These are phyloP conservation scores for Littorina saxatilis DNA, from an alignment of 1,140 invertebrate species.

Conservation along the genomic window DNA sequence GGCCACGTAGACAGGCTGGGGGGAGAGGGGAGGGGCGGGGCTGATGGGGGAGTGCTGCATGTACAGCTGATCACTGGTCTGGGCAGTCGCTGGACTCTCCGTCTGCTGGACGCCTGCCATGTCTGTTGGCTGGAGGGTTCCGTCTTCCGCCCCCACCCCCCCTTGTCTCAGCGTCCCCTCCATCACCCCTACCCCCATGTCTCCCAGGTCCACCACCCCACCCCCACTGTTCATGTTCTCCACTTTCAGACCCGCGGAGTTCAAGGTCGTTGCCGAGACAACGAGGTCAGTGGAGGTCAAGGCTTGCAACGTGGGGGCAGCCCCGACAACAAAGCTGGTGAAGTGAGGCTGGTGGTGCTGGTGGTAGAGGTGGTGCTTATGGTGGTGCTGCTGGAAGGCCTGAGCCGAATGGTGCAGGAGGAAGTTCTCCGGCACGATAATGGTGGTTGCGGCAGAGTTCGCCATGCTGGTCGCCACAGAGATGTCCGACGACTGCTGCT, in stretches of 20 bases:
- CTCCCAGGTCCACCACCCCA: conserved; percentile 29
- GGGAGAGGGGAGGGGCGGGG: conserved; percentile 35
- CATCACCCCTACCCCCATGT: conserved; percentile 26
- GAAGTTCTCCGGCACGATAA: conserved; percentile 30
- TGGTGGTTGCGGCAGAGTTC: conserved; percentile 16
- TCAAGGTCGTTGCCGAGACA: conserved; percentile 16
- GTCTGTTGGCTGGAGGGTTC: conserved; percentile 19
- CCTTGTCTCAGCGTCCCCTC: conserved; percentile 10
- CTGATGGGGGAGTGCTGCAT: conserved; percentile 50
- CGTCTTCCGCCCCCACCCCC: background rate
- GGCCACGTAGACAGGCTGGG: conserved; percentile 21
- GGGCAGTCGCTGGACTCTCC: background rate
- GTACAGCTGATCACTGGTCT: conserved; percentile 32
- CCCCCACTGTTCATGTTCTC: conserved; percentile 15
- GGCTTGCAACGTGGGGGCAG: conserved; percentile 22
- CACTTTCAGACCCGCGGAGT: conserved; percentile 9
- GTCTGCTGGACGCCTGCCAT: background rate
- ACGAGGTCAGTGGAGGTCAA: conserved; percentile 30
- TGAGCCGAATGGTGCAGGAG: conserved; percentile 8
- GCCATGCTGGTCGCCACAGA: background rate
- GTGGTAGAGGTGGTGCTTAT: conserved; percentile 24
- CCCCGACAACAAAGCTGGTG: conserved; percentile 28
- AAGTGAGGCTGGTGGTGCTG: conserved; percentile 16
- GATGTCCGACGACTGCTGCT: background rate
- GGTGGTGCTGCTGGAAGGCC: conserved; percentile 1